phyloP scores from a whole-genome alignment of 2,797 vertebrate species.

The Myiotriccus ornatus region DNA sequence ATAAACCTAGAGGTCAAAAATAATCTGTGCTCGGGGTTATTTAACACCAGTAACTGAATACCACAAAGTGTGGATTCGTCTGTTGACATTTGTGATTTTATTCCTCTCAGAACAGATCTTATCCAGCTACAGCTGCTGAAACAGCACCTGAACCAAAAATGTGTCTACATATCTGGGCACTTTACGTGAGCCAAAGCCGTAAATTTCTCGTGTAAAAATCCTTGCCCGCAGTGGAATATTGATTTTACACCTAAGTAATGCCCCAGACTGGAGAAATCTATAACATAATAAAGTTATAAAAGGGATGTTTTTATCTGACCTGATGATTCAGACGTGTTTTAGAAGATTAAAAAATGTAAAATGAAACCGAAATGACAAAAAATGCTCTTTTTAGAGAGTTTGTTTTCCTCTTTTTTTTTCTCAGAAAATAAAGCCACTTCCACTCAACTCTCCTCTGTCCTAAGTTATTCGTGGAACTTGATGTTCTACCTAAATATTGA shows the following conservation, averaged over 20 bases:
- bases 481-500: not conserved
- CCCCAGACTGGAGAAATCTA: not conserved
- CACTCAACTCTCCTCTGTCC: not conserved
- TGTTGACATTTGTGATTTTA: not conserved
- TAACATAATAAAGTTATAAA: not conserved
- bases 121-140: not conserved
- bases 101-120: not conserved
- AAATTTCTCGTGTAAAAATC: not conserved
- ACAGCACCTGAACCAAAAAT: not conserved
- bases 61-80: not conserved
- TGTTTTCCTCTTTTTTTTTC: not conserved
- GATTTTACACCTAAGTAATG: not conserved
- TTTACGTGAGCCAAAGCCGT: not conserved
- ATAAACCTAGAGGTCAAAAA: not conserved
- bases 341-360: not conserved
- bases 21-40: not conserved
- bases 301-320: not conserved
- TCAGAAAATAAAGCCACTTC: not conserved
- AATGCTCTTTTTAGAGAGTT: not conserved
- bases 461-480: not conserved
- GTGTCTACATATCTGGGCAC: not conserved
- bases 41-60: not conserved
- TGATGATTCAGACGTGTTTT: not conserved
- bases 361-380: not conserved
- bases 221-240: not conserved